phyloP scores from a whole-genome alignment of 2,888 invertebrate genomes.

The Melinaea menophilus region DNA sequence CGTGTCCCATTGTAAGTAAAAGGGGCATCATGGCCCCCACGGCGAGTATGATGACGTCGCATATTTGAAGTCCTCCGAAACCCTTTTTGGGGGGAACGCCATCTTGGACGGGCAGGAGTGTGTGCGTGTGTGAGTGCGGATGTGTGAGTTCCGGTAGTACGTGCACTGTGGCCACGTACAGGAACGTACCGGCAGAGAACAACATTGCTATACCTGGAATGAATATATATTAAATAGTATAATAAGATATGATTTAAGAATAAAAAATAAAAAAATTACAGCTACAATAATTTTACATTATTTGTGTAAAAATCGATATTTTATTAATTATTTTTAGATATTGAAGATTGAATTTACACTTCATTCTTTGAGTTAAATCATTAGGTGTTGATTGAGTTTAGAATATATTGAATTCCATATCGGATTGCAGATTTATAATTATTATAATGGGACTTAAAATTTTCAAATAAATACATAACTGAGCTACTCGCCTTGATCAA shows the following conservation, averaged over 20 bases:
- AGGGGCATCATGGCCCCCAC: conserved; percentile 93
- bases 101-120: conserved; percentile 58
- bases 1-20: conserved; percentile 93
- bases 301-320: too few relatives aligned
- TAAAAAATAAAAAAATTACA: conserved; percentile 45
- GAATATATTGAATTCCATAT: too few relatives aligned
- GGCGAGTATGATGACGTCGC: conserved; percentile 90
- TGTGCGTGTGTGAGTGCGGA: conserved; percentile 59
- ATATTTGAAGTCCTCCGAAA: conserved; percentile 81
- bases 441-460: too few relatives aligned
- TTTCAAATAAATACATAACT: too few relatives aligned
- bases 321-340: too few relatives aligned
- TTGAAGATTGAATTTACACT: too few relatives aligned
- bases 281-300: too few relatives aligned
- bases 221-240: conserved; percentile 46
- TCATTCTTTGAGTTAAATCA: too few relatives aligned
- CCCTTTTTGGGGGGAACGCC: conserved; percentile 49
- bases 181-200: conserved; percentile 98
- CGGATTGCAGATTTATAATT: too few relatives aligned
- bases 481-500: too few relatives aligned
- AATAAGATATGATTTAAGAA: conserved; percentile 37
- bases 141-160: conserved; percentile 95
- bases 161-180: conserved; percentile 99
- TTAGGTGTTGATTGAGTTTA: too few relatives aligned
- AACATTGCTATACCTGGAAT: conserved; percentile 92